A percentile compares a stretch with the other conserved stretches of the same genome.
phyloP scores from a whole-genome alignment of 2,113 vertebrate species.

The Otolemur garnettii region DNA sequence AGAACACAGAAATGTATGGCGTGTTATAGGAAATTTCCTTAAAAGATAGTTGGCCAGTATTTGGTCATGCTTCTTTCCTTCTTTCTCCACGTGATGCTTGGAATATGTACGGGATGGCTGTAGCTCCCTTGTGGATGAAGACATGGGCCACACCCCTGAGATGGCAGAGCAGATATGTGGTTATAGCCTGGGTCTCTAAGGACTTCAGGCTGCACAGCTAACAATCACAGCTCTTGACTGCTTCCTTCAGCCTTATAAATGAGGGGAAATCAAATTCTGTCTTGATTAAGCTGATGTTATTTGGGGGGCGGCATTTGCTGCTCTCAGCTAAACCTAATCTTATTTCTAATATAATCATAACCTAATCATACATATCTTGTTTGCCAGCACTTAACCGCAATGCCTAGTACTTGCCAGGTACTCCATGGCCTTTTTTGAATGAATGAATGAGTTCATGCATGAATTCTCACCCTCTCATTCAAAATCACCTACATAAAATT shows the following conservation, averaged over 20 bases:
- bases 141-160: background rate
- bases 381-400: background rate
- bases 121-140: background rate
- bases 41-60: background rate
- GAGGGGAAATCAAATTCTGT: constrained; percentile 17
- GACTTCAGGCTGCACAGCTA: background rate
- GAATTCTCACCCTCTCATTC: background rate
- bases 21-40: background rate
- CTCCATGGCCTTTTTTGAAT: background rate
- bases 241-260: background rate
- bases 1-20: background rate
- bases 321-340: background rate
- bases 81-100: background rate
- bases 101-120: background rate
- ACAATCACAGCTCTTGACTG: no score
- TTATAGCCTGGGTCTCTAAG: background rate
- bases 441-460: background rate
- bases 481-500: constrained; percentile 11
- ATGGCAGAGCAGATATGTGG: background rate
- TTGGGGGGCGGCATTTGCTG: background rate
- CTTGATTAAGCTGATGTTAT: background rate
- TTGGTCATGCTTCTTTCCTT: background rate
- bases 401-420: background rate
- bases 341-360: background rate
- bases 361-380: background rate